Evolutionary conservation across 2,113 vertebrate genomes (phyloP).

Genomic region (Ornithorhynchus anatinus): DNA sequence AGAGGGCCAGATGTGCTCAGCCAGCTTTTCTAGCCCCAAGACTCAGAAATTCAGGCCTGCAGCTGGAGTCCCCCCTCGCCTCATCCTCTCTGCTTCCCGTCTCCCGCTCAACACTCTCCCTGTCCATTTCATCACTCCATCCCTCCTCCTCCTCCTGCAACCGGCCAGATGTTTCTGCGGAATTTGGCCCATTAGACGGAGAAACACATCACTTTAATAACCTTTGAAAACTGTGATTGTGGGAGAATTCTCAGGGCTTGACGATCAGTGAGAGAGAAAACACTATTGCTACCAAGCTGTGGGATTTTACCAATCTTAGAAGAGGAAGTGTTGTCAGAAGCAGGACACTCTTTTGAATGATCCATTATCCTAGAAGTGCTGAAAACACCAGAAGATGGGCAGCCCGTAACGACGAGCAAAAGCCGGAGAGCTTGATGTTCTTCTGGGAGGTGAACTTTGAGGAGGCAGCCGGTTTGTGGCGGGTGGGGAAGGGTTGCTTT

Average conservation of each 20-base stretch:
- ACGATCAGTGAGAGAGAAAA: not conserved
- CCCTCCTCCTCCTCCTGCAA: not conserved
- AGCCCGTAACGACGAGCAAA: too few species aligned
- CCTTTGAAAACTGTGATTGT: not conserved
- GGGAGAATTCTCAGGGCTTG: not conserved
- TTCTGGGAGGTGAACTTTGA: too few species aligned
- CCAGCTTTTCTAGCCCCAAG: slow-evolving; percentile 30
- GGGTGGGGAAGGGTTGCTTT: too few species aligned
- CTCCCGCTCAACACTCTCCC: not conserved
- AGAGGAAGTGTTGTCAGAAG: not conserved
- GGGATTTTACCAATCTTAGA: not conserved
- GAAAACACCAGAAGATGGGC: too few species aligned
- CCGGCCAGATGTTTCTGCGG: not conserved
- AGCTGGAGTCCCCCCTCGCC: not conserved
- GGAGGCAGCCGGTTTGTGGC: too few species aligned
- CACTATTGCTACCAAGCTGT: not conserved
- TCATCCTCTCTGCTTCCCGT: slow-evolving; percentile 2
- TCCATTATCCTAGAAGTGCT: not conserved
- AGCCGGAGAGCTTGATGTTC: too few species aligned
- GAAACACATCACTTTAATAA: not conserved
- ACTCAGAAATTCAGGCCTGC: slow-evolving; percentile 3
- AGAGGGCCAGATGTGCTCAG: not conserved
- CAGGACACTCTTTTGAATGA: not conserved
- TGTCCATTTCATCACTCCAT: not conserved
- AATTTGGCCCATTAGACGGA: too few species aligned